Evolutionary conservation across 2,797 vertebrate species (phyloP), one percentile per base, ranked within the genome.

Genomic region (Vespertilio murinus): DNA sequence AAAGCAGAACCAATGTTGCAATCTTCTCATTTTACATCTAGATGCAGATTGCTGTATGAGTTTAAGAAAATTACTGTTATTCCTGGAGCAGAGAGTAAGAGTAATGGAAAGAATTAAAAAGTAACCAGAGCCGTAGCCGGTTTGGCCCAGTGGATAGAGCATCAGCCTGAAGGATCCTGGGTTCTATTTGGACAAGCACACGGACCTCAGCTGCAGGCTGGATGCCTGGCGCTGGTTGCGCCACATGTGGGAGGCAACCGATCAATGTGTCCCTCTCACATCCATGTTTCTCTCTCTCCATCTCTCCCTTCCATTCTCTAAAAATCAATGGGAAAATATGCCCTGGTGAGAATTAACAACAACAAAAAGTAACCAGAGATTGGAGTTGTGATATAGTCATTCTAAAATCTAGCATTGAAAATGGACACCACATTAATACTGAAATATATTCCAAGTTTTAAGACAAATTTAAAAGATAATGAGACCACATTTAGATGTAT

Each of bases 401-500:
- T 80, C 25, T 79, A 78, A 93, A 91, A n/a, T 64, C 18, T 79
- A 20, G 30, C 45, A 40, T 56, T 88, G 74, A 52, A 84, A 80
- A 67, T 69, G n/a, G 45, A 71, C 3, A 77, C 4, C 14, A 17
- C 64, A 54, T 70, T 94, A 83, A 75, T 67, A 86, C 5, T 78
- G 64, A 94, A 85, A 89, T 90, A 84, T 56, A 79, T 6, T 85
- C n/a, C n/a, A 75, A 73, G 47, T 69, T 79, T 88, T 25, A 84
- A 75, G 52, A 35, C 20, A 10, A 73, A 75, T 42, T 85, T 91
- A 28, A 0, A 91, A 79, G 47, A 87, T 74, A 54, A 56, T 86
- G 33, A 88, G 38, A 75, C 38, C n/a, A 52, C 22, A 8, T n/a
- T 16, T 73, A 30, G 3, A 45, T 30, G 28, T 90, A 59, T 69